Conservation (phyloP, 2,888 invertebrate genomes). For the Callimorpha dominula region DNA sequence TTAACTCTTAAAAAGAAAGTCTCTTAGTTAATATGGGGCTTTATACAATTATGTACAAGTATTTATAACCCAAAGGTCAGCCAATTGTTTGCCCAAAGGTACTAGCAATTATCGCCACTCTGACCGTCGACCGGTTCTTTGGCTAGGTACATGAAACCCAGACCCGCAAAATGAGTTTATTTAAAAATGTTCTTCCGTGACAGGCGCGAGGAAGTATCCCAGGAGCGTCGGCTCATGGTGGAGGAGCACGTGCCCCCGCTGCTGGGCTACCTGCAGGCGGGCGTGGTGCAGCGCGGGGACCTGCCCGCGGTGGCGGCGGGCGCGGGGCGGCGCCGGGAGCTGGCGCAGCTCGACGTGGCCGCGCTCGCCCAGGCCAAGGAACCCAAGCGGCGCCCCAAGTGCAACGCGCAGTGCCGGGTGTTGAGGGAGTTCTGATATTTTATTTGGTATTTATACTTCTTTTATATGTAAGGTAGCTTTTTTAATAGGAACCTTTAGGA, state of each 20-base stretch:
- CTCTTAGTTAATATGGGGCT: too few relatives aligned
- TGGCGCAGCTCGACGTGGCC: conserved; percentile 51
- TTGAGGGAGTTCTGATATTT: conserved; percentile 56
- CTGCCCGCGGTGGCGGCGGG: conserved; percentile 58
- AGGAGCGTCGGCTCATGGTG: conserved; percentile 86
- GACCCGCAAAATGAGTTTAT: too few relatives aligned
- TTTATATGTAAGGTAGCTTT: too few relatives aligned
- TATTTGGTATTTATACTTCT: neutral
- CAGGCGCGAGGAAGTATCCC: conserved; percentile 83
- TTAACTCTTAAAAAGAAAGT: too few relatives aligned
- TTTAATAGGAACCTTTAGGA: neutral
- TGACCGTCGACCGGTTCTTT: too few relatives aligned
- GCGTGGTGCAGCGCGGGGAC: conserved; percentile 79
- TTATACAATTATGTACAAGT: too few relatives aligned
- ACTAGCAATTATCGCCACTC: too few relatives aligned
- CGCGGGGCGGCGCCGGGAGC: conserved; percentile 21
- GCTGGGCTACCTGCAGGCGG: conserved; percentile 87
- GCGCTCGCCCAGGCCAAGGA: conserved; percentile 36
- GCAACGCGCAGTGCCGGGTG: conserved; percentile 70
- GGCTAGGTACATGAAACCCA: too few relatives aligned
- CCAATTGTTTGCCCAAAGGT: too few relatives aligned
- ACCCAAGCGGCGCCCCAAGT: conserved; percentile 60
- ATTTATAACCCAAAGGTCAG: too few relatives aligned
- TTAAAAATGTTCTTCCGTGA: too few relatives aligned
- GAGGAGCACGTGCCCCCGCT: conserved; percentile 85